Base-by-base conservation (phyloP, 2,797 vertebrate genomes). In the Manis javanica region DNA sequence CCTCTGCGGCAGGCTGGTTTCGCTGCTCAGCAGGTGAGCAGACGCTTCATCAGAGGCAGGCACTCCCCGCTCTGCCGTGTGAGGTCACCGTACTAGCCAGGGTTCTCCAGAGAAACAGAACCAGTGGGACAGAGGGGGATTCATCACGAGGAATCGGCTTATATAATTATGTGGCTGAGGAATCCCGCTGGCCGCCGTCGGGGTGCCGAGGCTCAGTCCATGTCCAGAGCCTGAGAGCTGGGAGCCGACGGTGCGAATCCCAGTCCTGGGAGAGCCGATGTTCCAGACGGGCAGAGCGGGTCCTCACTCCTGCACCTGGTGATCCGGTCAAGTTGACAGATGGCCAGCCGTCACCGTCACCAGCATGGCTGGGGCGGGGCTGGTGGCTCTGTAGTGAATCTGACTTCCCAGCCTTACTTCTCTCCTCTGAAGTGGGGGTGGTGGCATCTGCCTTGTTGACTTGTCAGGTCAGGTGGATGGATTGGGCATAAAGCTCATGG, bases 141-240 rank as follows among this genome's bases (percentile, higher is more conserved):
- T 63, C 24, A 10, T 26, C 14, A 5, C 8, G 39, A 59, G 29
- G 55, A 29, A 4, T 0, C 24, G 19, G 69, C 34, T 55, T 14
- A 0, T 12, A 29, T 2, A 2, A 0, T 26, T 8, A 5, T 0
- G 13, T 24, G 74, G 34, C 72, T 1, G 26, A 57, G 37, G 37
- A 19, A 12, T 1, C 4, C 63, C 19, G 1, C 37, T 0, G 9
- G 16, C 77, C 34, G 37, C 86, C 3, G 4, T 34, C 74, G 9
- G 74, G 21, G 15, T 2, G 31, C 53, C 34, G 37, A 24, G 4
- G 24, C 34, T 23, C 42, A 39, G 57, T 31, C 37, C 31, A 26
- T 7, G 63, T 18, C 29, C 11, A 13, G 2, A 46, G 31, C 42
- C 16, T 5, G 18, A 9, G 53, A 59, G 1, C 66, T 39, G 64